These are phyloP conservation scores for Adelges cooleyi DNA, from an alignment of 1,140 invertebrate species.

Conservation along the genomic window DNA sequence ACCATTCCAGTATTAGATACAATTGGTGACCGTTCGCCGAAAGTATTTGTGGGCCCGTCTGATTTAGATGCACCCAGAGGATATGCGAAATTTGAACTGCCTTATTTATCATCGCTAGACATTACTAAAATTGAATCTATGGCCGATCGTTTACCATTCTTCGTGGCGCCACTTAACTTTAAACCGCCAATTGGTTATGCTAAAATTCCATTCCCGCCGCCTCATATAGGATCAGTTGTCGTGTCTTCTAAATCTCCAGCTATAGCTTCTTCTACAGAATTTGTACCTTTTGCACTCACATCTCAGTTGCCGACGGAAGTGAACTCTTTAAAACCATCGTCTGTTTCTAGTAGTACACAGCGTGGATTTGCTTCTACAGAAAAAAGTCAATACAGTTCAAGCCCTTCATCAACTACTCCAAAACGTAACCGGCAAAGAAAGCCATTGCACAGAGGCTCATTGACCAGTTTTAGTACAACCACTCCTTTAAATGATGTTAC, in stretches of 20 bases:
- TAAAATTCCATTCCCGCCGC: slow-evolving; percentile 69
- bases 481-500: slow-evolving; percentile 2
- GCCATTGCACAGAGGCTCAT: slow-evolving; percentile 30
- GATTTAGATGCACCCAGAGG: slow-evolving; percentile 54
- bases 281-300: slow-evolving; percentile 11
- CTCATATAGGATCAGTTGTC: slow-evolving; percentile 72
- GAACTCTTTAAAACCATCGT: slow-evolving; percentile 14
- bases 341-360: slow-evolving; percentile 3
- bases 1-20: slow-evolving; percentile 63
- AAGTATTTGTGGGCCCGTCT: slow-evolving; percentile 67
- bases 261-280: neutral
- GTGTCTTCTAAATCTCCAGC: slow-evolving; percentile 38
- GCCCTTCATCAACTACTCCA: neutral
- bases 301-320: slow-evolving; percentile 28
- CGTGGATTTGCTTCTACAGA: slow-evolving; percentile 7
- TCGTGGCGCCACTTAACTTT: slow-evolving; percentile 70
- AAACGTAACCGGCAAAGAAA: slow-evolving; percentile 29
- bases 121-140: slow-evolving; percentile 57
- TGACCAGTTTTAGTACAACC: slow-evolving; percentile 19
- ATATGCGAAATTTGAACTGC: slow-evolving; percentile 67
- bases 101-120: slow-evolving; percentile 63
- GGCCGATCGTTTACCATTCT: slow-evolving; percentile 62
- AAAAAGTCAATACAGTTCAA: neutral
- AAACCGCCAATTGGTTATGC: slow-evolving; percentile 65
- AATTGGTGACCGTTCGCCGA: slow-evolving; percentile 51